Evolutionary conservation across 2,113 vertebrate genomes (phyloP), one percentile per base, ranked within the genome.

Genomic region (Eolophus roseicapilla): DNA sequence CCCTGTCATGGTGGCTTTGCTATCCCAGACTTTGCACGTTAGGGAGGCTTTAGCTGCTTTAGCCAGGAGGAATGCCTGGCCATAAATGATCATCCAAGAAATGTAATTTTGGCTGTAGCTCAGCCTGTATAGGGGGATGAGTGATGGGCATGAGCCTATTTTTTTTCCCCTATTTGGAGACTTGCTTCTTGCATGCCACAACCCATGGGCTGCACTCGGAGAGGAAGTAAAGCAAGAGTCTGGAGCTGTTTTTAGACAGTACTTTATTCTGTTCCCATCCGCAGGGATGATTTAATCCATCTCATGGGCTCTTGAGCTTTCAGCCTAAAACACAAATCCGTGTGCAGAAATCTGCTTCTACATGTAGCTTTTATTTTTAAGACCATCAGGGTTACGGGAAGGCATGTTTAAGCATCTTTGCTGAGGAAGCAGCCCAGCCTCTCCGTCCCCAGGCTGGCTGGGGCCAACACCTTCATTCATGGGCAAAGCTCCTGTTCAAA

Each of bases 141-240:
- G 37, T 3, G n/a, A 91, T 60, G 57, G 65, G 53, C 63, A 15
- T 0, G 10, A 79, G 52, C 68, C 39, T 68, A 8, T 68, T 31
- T 23, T 85, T 85, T 35, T 90, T 89, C n/a, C 94, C 91, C 88
- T 93, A 11, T 92, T 97, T 83, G 96, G 91, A 90, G 17, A 63
- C 82, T 63, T 73, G 28, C 20, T 55, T 77, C 41, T 33, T 27
- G 37, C 49, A 19, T 28, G 3, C 17, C 41, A 7, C n/a, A 59
- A 0, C 11, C 25, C 43, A 1, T 9, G 63, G 52, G 75, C 31
- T 65, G 60, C 17, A 3, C 46, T 44, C 1, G 2, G 59, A 39
- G 17, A 23, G 10, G 50, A 75, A 49, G 33, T 9, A 7, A 78
- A 37, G 53, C 63, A 49, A 86, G 53, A 63, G 31, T 19, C 55